Evolutionary conservation across 2,888 invertebrate species (phyloP).

Genomic region (Ceratothoa steindachneri): DNA sequence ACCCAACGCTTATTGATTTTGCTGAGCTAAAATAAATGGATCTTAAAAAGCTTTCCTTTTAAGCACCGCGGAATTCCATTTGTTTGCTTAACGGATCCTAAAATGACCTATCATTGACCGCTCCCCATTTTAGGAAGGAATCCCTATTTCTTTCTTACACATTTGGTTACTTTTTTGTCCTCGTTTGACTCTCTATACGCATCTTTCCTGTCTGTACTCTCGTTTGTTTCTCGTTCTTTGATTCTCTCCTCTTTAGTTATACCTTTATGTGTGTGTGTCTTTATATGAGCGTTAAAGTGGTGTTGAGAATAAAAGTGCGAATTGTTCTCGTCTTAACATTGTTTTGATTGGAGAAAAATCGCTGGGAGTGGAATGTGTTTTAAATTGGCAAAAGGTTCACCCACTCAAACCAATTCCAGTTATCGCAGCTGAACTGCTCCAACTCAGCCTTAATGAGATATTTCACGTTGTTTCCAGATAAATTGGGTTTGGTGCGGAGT

Average conservation of each 20-base stretch:
- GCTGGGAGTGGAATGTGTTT: neutral
- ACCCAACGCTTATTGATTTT: too few species aligned
- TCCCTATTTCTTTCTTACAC: neutral
- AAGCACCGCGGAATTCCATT: too few species aligned
- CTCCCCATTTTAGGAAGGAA: too few species aligned
- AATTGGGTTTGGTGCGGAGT: conserved; percentile 3
- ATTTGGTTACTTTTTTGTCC: neutral
- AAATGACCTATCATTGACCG: too few species aligned
- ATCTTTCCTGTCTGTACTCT: neutral
- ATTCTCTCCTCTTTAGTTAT: neutral
- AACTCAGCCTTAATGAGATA: neutral
- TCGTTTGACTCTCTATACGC: neutral
- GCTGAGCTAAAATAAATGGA: too few species aligned
- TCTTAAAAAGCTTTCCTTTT: too few species aligned
- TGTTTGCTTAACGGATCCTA: too few species aligned
- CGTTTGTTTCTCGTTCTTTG: neutral
- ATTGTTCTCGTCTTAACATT: neutral
- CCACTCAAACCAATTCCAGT: conserved; percentile 1
- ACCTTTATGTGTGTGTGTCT: neutral
- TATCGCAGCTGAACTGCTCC: conserved; percentile 1
- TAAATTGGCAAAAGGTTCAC: conserved; percentile 7
- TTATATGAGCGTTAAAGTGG: neutral
- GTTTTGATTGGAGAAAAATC: neutral
- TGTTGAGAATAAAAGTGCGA: neutral
- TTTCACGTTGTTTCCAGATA: conserved; percentile 10